These are phyloP conservation scores for Formica selysi DNA, from an alignment of 1,140 invertebrate species.

Conservation along the genomic window DNA sequence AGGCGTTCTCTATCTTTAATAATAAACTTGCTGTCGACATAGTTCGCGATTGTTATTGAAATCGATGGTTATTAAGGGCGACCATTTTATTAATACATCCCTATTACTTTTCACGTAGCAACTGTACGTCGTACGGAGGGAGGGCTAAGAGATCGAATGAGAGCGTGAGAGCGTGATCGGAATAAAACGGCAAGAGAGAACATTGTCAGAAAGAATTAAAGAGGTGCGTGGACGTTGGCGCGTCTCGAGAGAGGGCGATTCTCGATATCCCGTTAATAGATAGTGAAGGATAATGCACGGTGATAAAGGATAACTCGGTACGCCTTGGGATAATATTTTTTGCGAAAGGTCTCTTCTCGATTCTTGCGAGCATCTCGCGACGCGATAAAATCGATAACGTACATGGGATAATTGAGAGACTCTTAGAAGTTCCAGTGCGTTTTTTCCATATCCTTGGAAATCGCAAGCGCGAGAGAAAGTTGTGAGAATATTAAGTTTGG, in stretches of 20 bases:
- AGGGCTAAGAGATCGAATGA: conserved; percentile 20
- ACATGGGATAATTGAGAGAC: conserved; percentile 38
- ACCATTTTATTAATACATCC: conserved; percentile 33
- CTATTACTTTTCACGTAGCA: conserved; percentile 55
- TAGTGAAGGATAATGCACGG: conserved; percentile 44
- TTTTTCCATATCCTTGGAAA: neutral
- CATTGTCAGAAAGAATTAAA: conserved; percentile 35
- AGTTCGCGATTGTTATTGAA: conserved; percentile 39
- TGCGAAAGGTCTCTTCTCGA: neutral
- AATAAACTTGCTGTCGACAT: conserved; percentile 19
- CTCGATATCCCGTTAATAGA: conserved; percentile 47
- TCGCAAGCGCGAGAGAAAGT: neutral
- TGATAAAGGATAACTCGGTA: conserved; percentile 46
- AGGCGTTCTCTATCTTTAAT: conserved; percentile 2
- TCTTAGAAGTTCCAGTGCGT: conserved; percentile 35
- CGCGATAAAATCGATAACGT: conserved; percentile 23
- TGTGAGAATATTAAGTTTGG: neutral
- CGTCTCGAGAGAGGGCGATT: conserved; percentile 10
- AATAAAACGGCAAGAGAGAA: conserved; percentile 35
- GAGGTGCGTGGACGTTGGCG: conserved; percentile 14
- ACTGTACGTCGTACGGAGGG: conserved; percentile 13
- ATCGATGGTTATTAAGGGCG: conserved; percentile 51
- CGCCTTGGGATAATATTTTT: conserved; percentile 15
- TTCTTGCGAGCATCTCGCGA: conserved; percentile 5
- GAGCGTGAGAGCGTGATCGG: conserved; percentile 47